Evolutionary conservation across 2,888 invertebrate species (phyloP).

Genomic region (Coenonympha arcania): DNA sequence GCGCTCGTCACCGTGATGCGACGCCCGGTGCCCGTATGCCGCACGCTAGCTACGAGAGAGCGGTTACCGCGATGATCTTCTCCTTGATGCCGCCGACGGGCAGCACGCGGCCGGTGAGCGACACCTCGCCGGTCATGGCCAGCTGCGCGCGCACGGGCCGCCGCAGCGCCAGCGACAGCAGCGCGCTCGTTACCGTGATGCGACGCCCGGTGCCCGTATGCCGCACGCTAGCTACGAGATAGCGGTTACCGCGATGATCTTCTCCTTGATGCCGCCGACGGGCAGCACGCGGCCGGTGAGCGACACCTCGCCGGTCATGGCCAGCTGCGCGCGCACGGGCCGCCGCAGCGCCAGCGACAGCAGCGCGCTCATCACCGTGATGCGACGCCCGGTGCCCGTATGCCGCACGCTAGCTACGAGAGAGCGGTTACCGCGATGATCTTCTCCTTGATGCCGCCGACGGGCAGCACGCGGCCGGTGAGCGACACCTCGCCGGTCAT

Average conservation of each 20-base stretch:
- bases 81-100: conserved; percentile 64
- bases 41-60: no score
- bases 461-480: conserved; percentile 81
- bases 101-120: no score
- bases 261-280: conserved; percentile 88
- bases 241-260: conserved; percentile 69
- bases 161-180: no score
- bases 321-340: conserved; percentile 86
- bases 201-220: no score
- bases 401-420: conserved; percentile 97
- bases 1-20: no score
- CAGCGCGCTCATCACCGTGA: conserved; percentile 95
- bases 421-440: conserved; percentile 50
- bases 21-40: no score
- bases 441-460: conserved; percentile 93
- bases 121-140: no score
- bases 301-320: conserved; percentile 99
- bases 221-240: no score
- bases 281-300: conserved; percentile 86
- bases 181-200: no score
- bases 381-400: conserved; percentile 98
- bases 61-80: not conserved
- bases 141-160: no score
- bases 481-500: conserved; percentile 99
- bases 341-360: conserved; percentile 87